These are phyloP conservation scores for Oncorhynchus clarkii DNA, from an alignment of 2,113 vertebrate species.

Conservation along the genomic window DNA sequence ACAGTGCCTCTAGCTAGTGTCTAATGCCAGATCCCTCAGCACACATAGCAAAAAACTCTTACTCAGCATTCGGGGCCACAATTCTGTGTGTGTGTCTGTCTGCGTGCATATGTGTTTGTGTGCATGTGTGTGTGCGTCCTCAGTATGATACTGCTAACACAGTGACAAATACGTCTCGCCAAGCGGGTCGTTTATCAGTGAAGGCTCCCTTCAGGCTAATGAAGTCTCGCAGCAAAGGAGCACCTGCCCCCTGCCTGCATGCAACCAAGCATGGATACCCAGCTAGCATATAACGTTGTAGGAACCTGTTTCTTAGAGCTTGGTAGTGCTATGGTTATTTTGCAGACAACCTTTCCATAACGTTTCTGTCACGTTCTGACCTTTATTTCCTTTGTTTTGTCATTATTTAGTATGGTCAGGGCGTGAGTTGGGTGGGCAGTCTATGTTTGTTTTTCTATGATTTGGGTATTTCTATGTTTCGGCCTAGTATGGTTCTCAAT, in stretches of 20 bases:
- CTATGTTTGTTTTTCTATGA: too few relatives aligned
- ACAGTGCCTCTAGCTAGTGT: constrained; percentile 33
- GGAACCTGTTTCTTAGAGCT: too few relatives aligned
- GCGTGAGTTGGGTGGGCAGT: too few relatives aligned
- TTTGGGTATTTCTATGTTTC: too few relatives aligned
- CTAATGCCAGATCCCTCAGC: constrained; percentile 37
- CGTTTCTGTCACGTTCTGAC: too few relatives aligned
- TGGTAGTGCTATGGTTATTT: too few relatives aligned
- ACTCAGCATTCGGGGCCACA: neutral
- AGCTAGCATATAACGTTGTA: too few relatives aligned
- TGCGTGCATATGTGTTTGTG: neutral
- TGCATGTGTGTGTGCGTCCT: constrained; percentile 9
- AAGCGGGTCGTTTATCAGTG: constrained; percentile 41
- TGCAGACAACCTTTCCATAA: too few relatives aligned
- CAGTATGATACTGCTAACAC: neutral
- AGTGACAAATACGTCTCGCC: constrained; percentile 33
- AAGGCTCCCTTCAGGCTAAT: constrained; percentile 37
- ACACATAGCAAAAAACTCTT: constrained; percentile 15
- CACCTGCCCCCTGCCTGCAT: neutral
- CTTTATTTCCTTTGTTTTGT: too few relatives aligned
- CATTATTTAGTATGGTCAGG: too few relatives aligned
- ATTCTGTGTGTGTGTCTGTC: constrained; percentile 9
- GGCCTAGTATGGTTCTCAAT: too few relatives aligned
- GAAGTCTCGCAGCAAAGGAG: constrained; percentile 29
- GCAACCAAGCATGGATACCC: neutral